phyloP scores from a whole-genome alignment of 2,113 vertebrate genomes.

The Eolophus roseicapilla region DNA sequence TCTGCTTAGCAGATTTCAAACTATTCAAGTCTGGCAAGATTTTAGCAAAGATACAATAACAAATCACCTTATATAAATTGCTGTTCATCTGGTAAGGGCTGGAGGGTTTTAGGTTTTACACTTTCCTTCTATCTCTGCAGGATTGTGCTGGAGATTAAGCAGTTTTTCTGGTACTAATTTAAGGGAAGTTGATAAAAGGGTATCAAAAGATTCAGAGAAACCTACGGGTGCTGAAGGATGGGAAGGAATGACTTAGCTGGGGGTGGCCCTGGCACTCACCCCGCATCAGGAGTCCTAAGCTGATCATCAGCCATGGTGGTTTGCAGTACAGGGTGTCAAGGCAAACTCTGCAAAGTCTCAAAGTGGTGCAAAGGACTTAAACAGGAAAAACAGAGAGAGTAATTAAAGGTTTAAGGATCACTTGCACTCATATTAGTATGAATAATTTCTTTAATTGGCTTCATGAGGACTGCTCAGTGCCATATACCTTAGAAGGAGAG shows the following conservation, averaged over 20 bases:
- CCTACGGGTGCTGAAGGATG: background rate
- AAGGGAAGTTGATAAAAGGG: background rate
- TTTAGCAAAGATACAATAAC: background rate
- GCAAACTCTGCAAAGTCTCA: background rate
- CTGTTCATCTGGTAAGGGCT: background rate
- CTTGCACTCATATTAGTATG: background rate
- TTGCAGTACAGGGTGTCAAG: background rate
- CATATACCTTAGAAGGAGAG: background rate
- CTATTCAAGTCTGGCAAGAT: background rate
- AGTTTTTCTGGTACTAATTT: background rate
- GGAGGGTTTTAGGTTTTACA: background rate
- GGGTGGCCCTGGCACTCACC: background rate
- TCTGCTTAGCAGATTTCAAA: background rate
- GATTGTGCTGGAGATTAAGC: background rate
- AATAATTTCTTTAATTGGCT: conserved; percentile 25
- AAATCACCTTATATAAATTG: background rate
- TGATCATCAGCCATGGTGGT: background rate
- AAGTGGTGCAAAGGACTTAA: background rate
- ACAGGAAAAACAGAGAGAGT: background rate
- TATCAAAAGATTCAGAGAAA: background rate
- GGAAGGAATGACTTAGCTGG: background rate
- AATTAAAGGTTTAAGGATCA: background rate
- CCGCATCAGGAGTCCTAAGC: background rate
- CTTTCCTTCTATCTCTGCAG: background rate
- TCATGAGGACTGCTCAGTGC: background rate